Base-by-base conservation (phyloP, 2,888 invertebrate genomes). In the Caprella mutica region DNA sequence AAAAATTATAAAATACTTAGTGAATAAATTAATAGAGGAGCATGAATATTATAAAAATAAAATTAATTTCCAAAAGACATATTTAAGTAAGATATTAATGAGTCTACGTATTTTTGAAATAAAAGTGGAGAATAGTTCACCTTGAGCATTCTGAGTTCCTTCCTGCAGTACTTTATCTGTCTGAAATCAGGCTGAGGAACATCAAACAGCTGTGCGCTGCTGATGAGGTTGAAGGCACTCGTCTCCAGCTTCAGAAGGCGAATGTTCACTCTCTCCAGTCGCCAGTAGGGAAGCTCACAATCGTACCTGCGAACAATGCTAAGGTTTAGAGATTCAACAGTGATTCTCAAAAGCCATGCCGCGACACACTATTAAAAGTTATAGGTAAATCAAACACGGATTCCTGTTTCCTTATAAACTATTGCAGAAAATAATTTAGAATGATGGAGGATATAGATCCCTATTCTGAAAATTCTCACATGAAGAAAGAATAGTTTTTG, bases 141-240 rank as follows among this genome's bases (percentile, higher is more conserved):
- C 81, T 90, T 90, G 1, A 89, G 72, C 83, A 90, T 67, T 9
- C 82, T 79, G 59, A 94, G 74, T 73, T 96, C 96, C 70, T 86
- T 87, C 65, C 93, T 80, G 70, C 94, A 94, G 72, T 91, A 89
- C 69, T 85, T 89, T 51, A 96, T 73, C 61, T 88, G 79, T 70
- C 93, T 94, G 71, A 93, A 96, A 71, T 96, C 94, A 0, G 94
- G 91, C 19, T 93, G 86, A 68, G 82, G 86, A 1, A 96, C 93
- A 77, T 96, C 96, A 75, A 96, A 96, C 42, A 96, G 76, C 2
- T 86, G 85, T 1, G 94, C 94, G 4, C 92, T 90, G 66, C 86
- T 84, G 69, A 89, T 85, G 66, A 96, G 85, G 38, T 81, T 79
- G 59, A 77, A 77, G 89, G 94, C 93, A 70, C 89, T 86, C 42